Base-by-base conservation (phyloP, 2,888 invertebrate species). In the Scaeva pyrastri region DNA sequence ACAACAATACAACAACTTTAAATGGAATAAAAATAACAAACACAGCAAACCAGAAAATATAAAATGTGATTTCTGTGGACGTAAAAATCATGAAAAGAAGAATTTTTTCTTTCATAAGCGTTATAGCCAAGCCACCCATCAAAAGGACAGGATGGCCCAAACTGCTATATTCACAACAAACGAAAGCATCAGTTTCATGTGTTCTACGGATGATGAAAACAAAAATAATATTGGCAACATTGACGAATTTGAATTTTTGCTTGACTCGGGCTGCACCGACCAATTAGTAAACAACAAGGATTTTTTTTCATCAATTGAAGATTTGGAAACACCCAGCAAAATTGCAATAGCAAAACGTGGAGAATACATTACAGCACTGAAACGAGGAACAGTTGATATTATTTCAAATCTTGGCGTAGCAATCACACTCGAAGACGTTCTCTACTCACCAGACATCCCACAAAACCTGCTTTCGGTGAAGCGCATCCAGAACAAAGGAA, bases 11-110 rank as follows among this genome's bases (percentile, higher is more conserved):
- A 62, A 62, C n/a, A 62, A 62, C 62, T 62, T 43, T 43, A 41
- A 62, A 62, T 39, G 62, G 62, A 41, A 62, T 62, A 62, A 62
- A 62, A 62, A 58, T 58, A 14, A 58, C 31, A 58, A 58, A 58
- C 12, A 58, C 36, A 58, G 58, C 58, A 58, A 58, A 36, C 58
- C 58, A 58, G 62, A 62, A 21, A 62, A 62, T 41, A 62, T 62
- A 43, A 58, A 58, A 58, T 58, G 58, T 58, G 58, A 58, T 58
- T n/a, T n/a, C n/a, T n/a, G n/a, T n/a, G n/a, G n/a, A n/a, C n/a
- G n/a, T n/a, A n/a, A n/a, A 39, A 10, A 58, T 58, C 58, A 58
- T 58, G 58, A 58, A 36, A 58, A 58, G 58, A 58, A 58, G 58
- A 58, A 58, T 58, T 58, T n/a, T 58, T 58, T 31, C 58, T 58